phyloP scores from a whole-genome alignment of 1,140 invertebrate species.

The Cydia pomonella region DNA sequence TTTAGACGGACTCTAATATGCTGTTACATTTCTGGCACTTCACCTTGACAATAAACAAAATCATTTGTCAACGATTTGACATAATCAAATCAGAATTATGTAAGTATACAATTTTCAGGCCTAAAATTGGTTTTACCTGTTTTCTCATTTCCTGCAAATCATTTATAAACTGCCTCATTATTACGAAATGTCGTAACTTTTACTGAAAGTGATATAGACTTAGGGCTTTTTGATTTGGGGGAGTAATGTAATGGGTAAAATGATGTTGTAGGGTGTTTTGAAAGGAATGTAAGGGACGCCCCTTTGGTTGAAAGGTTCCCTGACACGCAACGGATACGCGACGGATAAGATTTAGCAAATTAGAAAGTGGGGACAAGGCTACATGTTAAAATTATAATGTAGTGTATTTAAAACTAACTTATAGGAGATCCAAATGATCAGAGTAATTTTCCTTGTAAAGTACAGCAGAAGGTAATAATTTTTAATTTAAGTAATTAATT shows the following conservation, averaged over 20 bases:
- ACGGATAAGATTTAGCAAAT: neutral
- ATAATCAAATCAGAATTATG: constrained; percentile 43
- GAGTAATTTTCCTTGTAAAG: no score
- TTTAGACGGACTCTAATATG: no score
- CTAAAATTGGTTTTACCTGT: constrained; percentile 53
- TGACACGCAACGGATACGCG: neutral
- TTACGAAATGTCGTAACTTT: neutral
- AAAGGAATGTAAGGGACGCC: constrained; percentile 43
- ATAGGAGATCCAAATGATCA: no score
- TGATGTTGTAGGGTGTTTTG: constrained; percentile 58
- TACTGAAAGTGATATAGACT: neutral
- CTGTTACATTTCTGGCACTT: neutral
- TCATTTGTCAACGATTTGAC: constrained; percentile 15
- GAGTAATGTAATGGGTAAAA: constrained; percentile 50
- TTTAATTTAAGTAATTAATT: no score
- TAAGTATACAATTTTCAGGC: constrained; percentile 44
- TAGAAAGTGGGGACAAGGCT: neutral
- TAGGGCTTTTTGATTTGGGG: neutral
- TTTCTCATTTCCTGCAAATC: constrained; percentile 57
- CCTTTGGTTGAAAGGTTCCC: constrained; percentile 5
- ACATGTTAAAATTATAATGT: no score
- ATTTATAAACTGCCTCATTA: constrained; percentile 40
- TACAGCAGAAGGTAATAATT: no score
- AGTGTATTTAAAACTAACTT: no score
- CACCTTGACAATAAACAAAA: neutral